Evolutionary conservation across 2,797 vertebrate species (phyloP).

Genomic region (Ara ararauna): DNA sequence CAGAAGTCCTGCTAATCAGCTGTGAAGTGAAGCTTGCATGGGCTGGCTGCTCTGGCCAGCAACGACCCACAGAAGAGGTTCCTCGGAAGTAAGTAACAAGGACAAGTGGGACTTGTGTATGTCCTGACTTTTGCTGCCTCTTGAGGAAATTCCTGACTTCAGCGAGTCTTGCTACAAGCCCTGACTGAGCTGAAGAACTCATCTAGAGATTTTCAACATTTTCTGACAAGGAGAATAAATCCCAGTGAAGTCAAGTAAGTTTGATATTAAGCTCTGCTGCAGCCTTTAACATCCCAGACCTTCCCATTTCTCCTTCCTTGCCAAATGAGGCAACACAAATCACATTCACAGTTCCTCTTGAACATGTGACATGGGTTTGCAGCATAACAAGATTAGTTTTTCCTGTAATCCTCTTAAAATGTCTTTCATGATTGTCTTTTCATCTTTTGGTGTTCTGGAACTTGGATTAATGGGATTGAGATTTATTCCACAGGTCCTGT

Average conservation of each 20-base stretch:
- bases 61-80: not conserved
- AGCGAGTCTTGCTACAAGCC: not conserved
- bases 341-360: not conserved
- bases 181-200: not conserved
- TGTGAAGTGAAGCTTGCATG: not conserved
- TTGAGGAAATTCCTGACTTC: not conserved
- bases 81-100: no score
- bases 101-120: not conserved
- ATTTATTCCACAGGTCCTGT: constrained; percentile 9
- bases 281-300: not conserved
- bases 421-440: constrained; percentile 45
- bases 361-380: constrained; percentile 19
- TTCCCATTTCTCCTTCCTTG: not conserved
- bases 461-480: constrained; percentile 45
- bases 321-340: not conserved
- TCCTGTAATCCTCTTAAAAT: constrained; percentile 59
- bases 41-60: not conserved
- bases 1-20: not conserved
- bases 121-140: not conserved
- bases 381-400: constrained; percentile 60
- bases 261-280: not conserved
- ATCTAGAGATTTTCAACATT: not conserved
- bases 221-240: constrained; percentile 1
- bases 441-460: constrained; percentile 44
- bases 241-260: not conserved